These are phyloP conservation scores for Hemicordylus capensis DNA, from an alignment of 2,113 vertebrate species.

Conservation along the genomic window DNA sequence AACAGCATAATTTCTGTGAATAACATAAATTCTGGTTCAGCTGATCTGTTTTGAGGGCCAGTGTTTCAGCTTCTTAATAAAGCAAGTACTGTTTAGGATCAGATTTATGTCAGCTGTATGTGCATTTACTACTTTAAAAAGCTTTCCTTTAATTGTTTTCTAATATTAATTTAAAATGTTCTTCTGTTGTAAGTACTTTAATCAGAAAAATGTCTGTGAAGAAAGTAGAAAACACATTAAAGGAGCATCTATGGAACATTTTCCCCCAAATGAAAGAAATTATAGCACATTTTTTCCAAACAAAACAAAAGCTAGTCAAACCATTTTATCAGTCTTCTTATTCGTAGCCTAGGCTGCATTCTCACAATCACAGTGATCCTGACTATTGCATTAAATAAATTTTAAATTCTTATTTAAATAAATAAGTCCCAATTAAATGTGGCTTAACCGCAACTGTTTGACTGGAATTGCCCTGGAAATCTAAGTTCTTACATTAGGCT, in stretches of 20 bases:
- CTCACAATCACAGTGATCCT: too few species aligned
- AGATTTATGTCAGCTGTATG: fast-evolving
- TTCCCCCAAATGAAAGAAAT: too few species aligned
- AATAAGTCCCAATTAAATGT: too few species aligned
- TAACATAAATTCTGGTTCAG: neutral
- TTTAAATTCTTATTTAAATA: too few species aligned
- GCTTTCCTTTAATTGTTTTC: neutral
- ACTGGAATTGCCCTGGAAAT: too few species aligned
- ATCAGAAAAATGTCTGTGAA: too few species aligned
- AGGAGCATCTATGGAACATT: neutral
- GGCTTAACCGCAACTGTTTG: too few species aligned
- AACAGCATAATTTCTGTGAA: neutral
- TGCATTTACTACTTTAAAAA: neutral
- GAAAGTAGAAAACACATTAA: neutral
- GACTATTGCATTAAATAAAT: too few species aligned
- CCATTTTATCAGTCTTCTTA: neutral
- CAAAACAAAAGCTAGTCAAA: neutral
- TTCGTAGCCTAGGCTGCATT: too few species aligned
- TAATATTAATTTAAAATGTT: neutral
- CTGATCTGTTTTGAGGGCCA: neutral
- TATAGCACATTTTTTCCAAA: too few species aligned
- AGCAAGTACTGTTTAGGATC: neutral
- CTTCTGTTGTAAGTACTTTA: neutral
- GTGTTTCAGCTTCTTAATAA: neutral
- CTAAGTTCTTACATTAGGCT: too few species aligned